phyloP scores from a whole-genome alignment of 2,113 vertebrate genomes.

The Coptodon bakossiorum region DNA sequence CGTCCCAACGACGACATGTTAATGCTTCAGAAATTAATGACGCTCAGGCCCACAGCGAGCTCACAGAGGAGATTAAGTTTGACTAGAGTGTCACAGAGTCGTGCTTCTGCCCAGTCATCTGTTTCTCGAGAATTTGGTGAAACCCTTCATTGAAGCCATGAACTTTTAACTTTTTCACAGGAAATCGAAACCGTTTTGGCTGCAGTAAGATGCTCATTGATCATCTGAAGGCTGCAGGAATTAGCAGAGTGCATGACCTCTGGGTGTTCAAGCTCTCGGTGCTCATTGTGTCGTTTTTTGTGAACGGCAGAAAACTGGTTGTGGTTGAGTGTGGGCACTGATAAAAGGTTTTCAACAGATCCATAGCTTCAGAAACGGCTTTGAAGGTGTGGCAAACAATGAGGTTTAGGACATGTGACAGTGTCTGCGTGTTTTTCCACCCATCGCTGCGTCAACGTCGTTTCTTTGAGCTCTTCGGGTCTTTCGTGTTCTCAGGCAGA shows the following conservation, averaged over 20 bases:
- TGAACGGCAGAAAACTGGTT: not conserved
- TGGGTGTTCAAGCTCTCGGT: not conserved
- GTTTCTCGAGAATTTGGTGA: not conserved
- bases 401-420: not conserved
- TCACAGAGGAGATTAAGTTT: not conserved
- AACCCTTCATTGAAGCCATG: not conserved
- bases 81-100: not conserved
- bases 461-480: not conserved
- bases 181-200: not conserved
- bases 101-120: not conserved
- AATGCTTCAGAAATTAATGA: accelerated
- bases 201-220: not conserved
- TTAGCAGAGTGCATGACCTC: not conserved
- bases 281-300: accelerated
- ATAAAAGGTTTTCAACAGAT: not conserved
- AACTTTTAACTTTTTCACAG: not conserved
- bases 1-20: not conserved
- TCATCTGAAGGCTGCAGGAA: not conserved
- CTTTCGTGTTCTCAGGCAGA: not conserved
- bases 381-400: accelerated
- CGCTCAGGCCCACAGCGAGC: accelerated
- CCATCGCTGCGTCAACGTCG: accelerated
- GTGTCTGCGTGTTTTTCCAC: not conserved
- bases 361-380: accelerated
- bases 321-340: not conserved